Base-by-base conservation (phyloP, 1,140 invertebrate species). In the Batillaria attramentaria region DNA sequence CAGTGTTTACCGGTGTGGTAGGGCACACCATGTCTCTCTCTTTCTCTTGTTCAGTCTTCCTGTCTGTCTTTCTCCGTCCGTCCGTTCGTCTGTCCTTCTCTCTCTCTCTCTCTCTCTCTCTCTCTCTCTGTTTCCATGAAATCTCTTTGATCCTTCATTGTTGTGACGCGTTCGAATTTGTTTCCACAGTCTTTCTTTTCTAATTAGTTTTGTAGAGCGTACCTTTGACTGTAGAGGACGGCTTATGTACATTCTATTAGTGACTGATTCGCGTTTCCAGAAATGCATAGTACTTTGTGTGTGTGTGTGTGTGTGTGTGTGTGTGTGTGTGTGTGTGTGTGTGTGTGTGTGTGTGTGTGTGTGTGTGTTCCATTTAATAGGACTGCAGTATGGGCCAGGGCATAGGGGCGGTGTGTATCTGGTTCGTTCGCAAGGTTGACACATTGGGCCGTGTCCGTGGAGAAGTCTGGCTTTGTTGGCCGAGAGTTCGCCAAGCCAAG, bases 281-380 rank as follows among this genome's bases (percentile, higher is more conserved):
- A 31, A 6, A 31, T 60, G 57, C 33, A 31, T 60, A 31, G 6
- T 20, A 6, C 24, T 60, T 20, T 60, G 24, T 6, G 62, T 35
- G 62, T 35, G 62, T 66, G 5, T 37, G 24, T 66, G 62, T 37
- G 33, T 66, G 62, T 37, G 5, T 35, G 62, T 8, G 31, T 28
- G 33, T 35, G 62, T 66, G 62, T 66, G 62, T 66, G 31, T 66
- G 62, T 66, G 62, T 8, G 62, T 35, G 62, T 8, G 62, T 35
- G 62, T 6, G 62, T 35, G 62, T 35, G 62, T 35, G n/a, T 5
- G n/a, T 35, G 33, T 66, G 62, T 66, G 33, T 35, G 57, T 60
- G 57, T 60, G 57, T 66, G 62, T 66, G 33, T 31, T 6, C n/a
- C n/a, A n/a, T n/a, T n/a, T n/a, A n/a, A n/a, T n/a, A n/a, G n/a